Evolutionary conservation across 2,797 vertebrate species (phyloP).

Genomic region (Rhinophrynus dorsalis): DNA sequence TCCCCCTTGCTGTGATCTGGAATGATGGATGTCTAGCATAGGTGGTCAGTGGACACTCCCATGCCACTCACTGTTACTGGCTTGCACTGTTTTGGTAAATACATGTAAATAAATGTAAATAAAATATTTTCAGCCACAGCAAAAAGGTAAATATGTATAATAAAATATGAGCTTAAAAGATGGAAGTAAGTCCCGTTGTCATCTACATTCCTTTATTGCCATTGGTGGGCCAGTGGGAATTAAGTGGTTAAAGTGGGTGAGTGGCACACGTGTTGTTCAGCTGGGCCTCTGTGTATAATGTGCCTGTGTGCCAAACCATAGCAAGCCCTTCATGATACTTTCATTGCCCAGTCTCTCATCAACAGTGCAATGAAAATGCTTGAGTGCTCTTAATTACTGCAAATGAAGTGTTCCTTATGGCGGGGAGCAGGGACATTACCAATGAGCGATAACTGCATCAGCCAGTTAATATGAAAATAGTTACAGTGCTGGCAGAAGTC

Average conservation of each 20-base stretch:
- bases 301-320: neutral
- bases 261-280: neutral
- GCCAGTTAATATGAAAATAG: slow-evolving; percentile 35
- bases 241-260: neutral
- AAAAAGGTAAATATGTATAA: too few species aligned
- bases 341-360: slow-evolving; percentile 38
- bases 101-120: too few species aligned
- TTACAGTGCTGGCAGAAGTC: slow-evolving; percentile 32
- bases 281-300: neutral
- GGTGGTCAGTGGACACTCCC: too few species aligned
- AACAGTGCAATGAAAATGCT: slow-evolving; percentile 44
- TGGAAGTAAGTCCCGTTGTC: too few species aligned
- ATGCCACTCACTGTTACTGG: too few species aligned
- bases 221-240: too few species aligned
- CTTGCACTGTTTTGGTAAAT: too few species aligned
- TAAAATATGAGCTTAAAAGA: too few species aligned
- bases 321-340: slow-evolving; percentile 30
- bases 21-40: too few species aligned
- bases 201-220: too few species aligned
- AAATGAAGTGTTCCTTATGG: slow-evolving; percentile 49
- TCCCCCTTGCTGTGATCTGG: too few species aligned
- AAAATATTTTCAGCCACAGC: too few species aligned
- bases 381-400: slow-evolving; percentile 48
- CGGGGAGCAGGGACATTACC: slow-evolving; percentile 40
- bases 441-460: slow-evolving; percentile 28